These are phyloP conservation scores for Agrilus cyanescens DNA, from an alignment of 2,888 invertebrate species.

Conservation along the genomic window DNA sequence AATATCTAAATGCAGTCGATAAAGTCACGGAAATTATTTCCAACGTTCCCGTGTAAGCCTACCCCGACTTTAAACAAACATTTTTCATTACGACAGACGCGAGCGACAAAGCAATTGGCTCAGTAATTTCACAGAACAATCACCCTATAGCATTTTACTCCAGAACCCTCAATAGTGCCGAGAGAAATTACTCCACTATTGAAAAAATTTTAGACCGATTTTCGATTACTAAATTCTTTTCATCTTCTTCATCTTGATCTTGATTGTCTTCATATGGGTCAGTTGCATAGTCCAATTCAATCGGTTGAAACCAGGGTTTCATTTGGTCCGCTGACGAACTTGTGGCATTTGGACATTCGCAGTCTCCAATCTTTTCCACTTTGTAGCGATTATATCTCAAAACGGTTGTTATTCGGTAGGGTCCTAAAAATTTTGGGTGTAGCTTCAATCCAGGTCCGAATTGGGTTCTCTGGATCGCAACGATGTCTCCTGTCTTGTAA, in stretches of 20 bases:
- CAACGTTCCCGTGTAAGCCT: no score
- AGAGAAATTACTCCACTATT: no score
- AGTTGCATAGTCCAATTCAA: background rate
- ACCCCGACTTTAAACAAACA: no score
- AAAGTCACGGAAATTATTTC: no score
- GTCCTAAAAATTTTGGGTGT: conserved; percentile 23
- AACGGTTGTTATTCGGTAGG: conserved; percentile 20
- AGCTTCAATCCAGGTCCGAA: conserved; percentile 23
- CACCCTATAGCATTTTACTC: no score
- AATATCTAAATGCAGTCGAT: no score
- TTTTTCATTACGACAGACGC: no score
- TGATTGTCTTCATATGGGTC: conserved; percentile 3
- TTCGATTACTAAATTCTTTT: conserved; percentile 9
- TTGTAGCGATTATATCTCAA: conserved; percentile 21
- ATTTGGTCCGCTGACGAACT: conserved; percentile 17
- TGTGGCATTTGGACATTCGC: conserved; percentile 16
- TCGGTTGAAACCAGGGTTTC: conserved; percentile 13
- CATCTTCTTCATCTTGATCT: conserved; percentile 3
- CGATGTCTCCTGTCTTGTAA: conserved; percentile 13
- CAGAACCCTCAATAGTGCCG: no score
- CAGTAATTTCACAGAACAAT: no score
- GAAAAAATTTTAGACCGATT: no score
- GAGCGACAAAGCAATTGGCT: no score
- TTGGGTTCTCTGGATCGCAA: conserved; percentile 25
- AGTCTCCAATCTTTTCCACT: conserved; percentile 17